Percentiles rank a stretch among this genome's conserved stretches.
These are phyloP conservation scores for Tipula confusa DNA, from an alignment of 2,888 invertebrate genomes.

Conservation along the genomic window DNA sequence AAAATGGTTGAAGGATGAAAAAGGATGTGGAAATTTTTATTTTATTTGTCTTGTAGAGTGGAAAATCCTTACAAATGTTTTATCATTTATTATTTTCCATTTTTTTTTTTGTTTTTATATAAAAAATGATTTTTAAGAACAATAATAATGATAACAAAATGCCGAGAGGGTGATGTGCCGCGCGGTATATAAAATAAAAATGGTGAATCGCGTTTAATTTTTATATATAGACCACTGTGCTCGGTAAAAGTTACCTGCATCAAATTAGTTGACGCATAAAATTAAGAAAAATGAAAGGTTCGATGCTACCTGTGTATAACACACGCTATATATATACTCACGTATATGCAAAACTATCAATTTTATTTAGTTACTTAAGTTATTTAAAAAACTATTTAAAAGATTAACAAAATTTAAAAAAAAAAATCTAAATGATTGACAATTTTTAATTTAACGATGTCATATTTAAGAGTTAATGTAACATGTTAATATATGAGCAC, in stretches of 20 bases:
- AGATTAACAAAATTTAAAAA: background rate
- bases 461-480: background rate
- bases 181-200: background rate
- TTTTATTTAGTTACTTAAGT: background rate
- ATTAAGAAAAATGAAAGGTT: background rate
- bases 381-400: background rate
- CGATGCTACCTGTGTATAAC: background rate
- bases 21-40: background rate
- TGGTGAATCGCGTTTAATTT: background rate
- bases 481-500: background rate
- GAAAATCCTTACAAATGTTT: slow-evolving; percentile 20
- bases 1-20: background rate
- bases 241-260: background rate
- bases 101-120: background rate
- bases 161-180: background rate
- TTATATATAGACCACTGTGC: background rate
- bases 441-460: background rate
- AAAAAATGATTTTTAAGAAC: background rate
- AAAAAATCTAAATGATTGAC: background rate
- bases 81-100: slow-evolving; percentile 13
- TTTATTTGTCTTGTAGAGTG: slow-evolving; percentile 12
- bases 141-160: background rate
- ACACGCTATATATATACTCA: too few species aligned
- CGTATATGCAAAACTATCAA: background rate
- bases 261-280: background rate